Conservation (phyloP, 1,140 invertebrate species). For the Bombyx mandarina region DNA sequence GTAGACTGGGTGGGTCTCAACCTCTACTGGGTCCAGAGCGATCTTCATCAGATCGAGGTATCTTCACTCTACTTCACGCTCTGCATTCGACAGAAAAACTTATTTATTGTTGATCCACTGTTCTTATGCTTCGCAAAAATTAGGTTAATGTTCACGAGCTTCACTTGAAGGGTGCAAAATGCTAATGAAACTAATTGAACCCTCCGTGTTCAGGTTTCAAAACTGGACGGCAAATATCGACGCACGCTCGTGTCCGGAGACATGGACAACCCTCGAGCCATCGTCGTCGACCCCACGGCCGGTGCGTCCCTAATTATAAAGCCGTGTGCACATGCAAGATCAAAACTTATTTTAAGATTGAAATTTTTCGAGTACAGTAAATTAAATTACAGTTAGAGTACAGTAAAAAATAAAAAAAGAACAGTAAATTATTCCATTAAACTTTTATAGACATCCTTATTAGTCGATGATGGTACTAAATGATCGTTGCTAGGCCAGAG, state of each 20-base stretch:
- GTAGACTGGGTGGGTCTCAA: conserved; percentile 90
- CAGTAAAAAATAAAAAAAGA: background rate
- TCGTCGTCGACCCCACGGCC: conserved; percentile 86
- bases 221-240: conserved; percentile 83
- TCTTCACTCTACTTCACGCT: background rate
- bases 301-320: conserved; percentile 63
- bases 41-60: conserved; percentile 88
- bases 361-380: too few relatives aligned
- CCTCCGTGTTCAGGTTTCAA: conserved; percentile 73
- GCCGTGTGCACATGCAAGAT: background rate
- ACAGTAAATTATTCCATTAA: background rate
- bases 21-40: conserved; percentile 88
- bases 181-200: too few relatives aligned
- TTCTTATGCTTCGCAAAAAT: too few relatives aligned
- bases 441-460: background rate
- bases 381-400: too few relatives aligned
- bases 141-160: too few relatives aligned
- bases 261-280: conserved; percentile 89
- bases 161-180: too few relatives aligned
- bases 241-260: conserved; percentile 86
- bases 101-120: too few relatives aligned
- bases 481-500: too few relatives aligned
- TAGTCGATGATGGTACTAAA: too few relatives aligned
- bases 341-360: too few relatives aligned
- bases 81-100: too few relatives aligned